Base-by-base conservation (phyloP, 2,113 vertebrate genomes). In the Aspiorhynchus laticeps region DNA sequence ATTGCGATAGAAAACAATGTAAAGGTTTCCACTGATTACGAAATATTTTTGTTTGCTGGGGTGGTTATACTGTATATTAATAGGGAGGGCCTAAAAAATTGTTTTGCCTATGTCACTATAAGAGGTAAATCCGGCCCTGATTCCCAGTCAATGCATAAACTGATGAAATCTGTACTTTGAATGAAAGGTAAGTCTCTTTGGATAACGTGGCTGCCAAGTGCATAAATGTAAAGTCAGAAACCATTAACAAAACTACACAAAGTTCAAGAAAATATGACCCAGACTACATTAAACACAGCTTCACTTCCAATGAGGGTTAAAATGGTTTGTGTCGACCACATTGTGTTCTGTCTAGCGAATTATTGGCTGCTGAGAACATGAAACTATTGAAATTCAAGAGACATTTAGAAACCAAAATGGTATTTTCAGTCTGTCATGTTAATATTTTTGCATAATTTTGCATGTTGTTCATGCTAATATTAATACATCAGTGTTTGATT, bases 381-480 rank as follows among this genome's bases (percentile, higher is more conserved):
- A 46, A 75, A 75, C 38, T 26, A 75, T 75, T 76, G 73, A 46
- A 75, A 76, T 76, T 76, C n/a, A 26, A 17, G 41, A 73, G 38
- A 46, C 41, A 75, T 46, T 26, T 26, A 26, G 11, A 76, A 48
- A 28, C 74, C n/a, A 48, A 46, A 75, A 4, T 26, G 24, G 38
- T 46, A 12, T 74, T 8, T 38, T 38, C 5, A 43, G 38, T n/a
- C 21, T 6, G 11, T 26, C 24, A 15, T 75, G 11, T 43, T 75
- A 46, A 46, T 76, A 28, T 14, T 15, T 43, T 46, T 48, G n/a
- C 5, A 26, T 75, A 75, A n/a, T n/a, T 41, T 43, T 8, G 38
- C 24, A 28, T 76, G 14, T 4, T 2, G 8, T 43, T 43, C 24
- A 1, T 26, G 3, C 41, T 75, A 43, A 75, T 75, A 46, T n/a